Conservation (phyloP, 2,888 invertebrate species). For the Linyphia triangularis region DNA sequence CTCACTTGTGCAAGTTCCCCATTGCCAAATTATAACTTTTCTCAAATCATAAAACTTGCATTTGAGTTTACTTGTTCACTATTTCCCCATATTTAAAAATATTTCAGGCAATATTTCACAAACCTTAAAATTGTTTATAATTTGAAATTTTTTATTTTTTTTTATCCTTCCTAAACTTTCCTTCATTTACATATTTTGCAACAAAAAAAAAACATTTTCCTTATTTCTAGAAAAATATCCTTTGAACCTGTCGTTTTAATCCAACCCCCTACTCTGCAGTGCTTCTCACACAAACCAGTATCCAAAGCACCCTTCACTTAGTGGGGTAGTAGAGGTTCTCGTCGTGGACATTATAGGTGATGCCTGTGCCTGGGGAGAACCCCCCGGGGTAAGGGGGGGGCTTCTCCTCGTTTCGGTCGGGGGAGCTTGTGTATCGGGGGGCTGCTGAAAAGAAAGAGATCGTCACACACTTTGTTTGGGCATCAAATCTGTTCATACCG, state of each 20-base stretch:
- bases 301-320: constrained; percentile 63
- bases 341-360: constrained; percentile 72
- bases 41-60: no score
- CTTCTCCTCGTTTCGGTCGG: constrained; percentile 74
- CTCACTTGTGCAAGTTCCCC: no score
- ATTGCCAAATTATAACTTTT: no score
- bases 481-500: no score
- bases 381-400: constrained; percentile 72
- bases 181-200: neutral
- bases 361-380: constrained; percentile 71
- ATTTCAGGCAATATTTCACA: no score
- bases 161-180: no score
- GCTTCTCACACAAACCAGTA: constrained; percentile 72
- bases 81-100: no score
- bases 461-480: no score
- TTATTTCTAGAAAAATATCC: neutral
- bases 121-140: no score
- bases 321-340: constrained; percentile 76
- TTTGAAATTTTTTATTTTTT: no score
- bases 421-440: constrained; percentile 68
- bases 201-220: neutral
- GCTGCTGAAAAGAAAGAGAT: constrained; percentile 35
- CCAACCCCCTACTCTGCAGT: neutral
- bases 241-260: neutral
- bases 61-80: no score